phyloP scores from a whole-genome alignment of 2,888 invertebrate species.

The Agonopterix alstromeriana region DNA sequence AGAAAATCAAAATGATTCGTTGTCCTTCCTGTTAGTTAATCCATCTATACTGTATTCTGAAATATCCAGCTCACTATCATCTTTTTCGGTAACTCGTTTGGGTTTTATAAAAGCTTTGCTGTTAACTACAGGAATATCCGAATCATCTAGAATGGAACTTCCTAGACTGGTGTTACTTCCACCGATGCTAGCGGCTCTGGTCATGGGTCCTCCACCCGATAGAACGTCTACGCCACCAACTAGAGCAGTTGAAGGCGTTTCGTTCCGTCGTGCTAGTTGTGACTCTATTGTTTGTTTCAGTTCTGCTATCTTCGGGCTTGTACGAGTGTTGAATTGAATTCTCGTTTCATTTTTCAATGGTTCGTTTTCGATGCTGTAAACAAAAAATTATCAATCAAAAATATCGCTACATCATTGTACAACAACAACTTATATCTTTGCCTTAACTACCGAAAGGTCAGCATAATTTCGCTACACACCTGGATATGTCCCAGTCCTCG shows the following conservation, averaged over 20 bases:
- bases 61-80: conserved; percentile 63
- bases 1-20: conserved; percentile 32
- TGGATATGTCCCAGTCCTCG: conserved; percentile 74
- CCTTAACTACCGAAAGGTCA: background rate
- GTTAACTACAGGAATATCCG: conserved; percentile 37
- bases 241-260: conserved; percentile 41
- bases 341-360: conserved; percentile 43
- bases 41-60: conserved; percentile 62
- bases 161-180: conserved; percentile 68
- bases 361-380: conserved; percentile 63
- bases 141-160: conserved; percentile 66
- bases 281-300: conserved; percentile 74
- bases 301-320: conserved; percentile 74
- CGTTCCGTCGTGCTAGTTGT: conserved; percentile 62
- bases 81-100: conserved; percentile 39
- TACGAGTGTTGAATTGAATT: conserved; percentile 60
- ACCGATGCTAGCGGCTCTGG: conserved; percentile 42
- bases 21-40: conserved; percentile 30
- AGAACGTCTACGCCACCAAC: conserved; percentile 57
- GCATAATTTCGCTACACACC: conserved; percentile 33
- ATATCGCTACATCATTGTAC: background rate
- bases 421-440: too few relatives aligned
- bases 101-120: conserved; percentile 43
- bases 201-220: conserved; percentile 25
- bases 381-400: background rate